Evolutionary conservation across 2,113 vertebrate species (phyloP).

Genomic region (Passerina amoena): DNA sequence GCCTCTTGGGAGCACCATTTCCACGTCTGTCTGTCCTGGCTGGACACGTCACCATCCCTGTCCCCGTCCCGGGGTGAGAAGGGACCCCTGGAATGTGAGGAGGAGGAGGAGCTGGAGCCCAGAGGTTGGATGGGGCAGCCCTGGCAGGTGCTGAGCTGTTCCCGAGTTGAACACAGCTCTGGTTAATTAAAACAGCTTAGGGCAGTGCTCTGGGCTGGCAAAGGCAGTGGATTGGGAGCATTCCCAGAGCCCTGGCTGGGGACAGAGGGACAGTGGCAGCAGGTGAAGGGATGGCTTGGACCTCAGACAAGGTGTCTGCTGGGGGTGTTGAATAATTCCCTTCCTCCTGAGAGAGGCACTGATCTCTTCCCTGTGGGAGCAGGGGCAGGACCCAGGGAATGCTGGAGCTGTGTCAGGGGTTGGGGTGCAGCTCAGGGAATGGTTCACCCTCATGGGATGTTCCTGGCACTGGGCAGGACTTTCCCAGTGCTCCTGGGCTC

Average conservation of each 20-base stretch:
- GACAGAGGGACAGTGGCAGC: background rate
- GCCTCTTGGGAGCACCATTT: conserved; percentile 56
- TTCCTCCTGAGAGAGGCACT: background rate
- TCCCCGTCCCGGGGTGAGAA: background rate
- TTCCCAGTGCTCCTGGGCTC: background rate
- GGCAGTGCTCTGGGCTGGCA: background rate
- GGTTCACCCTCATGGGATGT: background rate
- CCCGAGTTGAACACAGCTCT: background rate
- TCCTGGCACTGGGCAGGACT: background rate
- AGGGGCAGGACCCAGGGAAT: fast-evolving
- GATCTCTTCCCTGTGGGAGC: background rate
- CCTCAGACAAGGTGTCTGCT: background rate
- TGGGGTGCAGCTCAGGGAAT: background rate
- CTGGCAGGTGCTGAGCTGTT: background rate
- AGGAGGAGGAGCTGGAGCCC: background rate
- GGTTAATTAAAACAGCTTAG: background rate
- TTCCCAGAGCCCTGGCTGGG: background rate
- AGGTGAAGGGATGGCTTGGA: background rate
- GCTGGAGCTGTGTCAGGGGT: background rate
- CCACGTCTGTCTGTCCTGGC: background rate
- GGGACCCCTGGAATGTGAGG: background rate
- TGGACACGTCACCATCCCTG: background rate
- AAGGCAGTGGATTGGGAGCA: background rate
- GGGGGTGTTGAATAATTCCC: background rate
- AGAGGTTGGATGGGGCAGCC: background rate